These are phyloP conservation scores for Micromys minutus DNA, from an alignment of 2,113 vertebrate species.

Conservation along the genomic window DNA sequence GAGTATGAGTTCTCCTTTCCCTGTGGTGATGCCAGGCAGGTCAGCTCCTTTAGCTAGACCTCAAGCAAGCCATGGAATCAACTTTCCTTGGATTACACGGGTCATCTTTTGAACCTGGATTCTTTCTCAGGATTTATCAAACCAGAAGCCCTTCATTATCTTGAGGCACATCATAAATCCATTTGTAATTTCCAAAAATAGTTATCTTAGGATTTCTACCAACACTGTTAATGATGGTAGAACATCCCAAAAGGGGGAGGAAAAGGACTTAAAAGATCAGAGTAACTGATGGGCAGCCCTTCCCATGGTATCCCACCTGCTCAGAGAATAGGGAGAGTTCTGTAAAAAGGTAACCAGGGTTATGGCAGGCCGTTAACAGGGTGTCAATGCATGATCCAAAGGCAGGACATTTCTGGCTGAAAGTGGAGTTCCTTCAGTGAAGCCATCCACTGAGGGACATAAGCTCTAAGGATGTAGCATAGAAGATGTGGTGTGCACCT, in stretches of 20 bases:
- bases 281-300: too few relatives aligned
- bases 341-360: neutral
- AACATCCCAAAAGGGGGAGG: neutral
- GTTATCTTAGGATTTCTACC: constrained; percentile 10
- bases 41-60: neutral
- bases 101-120: neutral
- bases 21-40: neutral
- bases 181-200: neutral
- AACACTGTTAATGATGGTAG: neutral
- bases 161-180: neutral
- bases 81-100: neutral
- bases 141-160: neutral
- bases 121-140: neutral
- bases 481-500: too few relatives aligned
- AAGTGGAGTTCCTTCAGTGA: neutral
- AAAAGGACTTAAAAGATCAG: neutral
- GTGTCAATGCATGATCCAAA: neutral
- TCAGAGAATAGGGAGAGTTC: neutral
- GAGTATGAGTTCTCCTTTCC: neutral
- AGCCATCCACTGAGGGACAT: neutral
- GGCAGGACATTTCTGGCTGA: neutral
- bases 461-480: too few relatives aligned
- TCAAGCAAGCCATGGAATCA: neutral
- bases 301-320: neutral
- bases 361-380: neutral